These are phyloP conservation scores for Spizella passerina DNA, from an alignment of 2,797 vertebrate genomes.

Conservation along the genomic window DNA sequence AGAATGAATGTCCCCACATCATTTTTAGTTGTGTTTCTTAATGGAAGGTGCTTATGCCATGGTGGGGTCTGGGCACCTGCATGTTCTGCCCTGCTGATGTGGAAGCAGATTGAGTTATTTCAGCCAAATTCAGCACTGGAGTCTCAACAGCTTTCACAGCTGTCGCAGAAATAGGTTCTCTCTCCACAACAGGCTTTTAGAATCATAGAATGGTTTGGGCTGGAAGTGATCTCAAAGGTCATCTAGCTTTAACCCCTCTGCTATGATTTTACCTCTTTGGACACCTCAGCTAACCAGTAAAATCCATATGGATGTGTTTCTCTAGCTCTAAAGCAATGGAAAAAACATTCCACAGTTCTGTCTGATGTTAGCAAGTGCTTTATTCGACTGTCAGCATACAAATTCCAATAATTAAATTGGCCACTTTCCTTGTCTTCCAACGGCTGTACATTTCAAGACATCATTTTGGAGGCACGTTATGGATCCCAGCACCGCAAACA, in stretches of 20 bases:
- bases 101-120: neutral
- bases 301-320: neutral
- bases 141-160: neutral
- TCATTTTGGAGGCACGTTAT: constrained; percentile 99
- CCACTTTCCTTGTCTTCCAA: constrained; percentile 90
- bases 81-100: rapidly evolving
- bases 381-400: neutral
- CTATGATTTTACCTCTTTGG: neutral
- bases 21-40: neutral
- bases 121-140: neutral
- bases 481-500: constrained; percentile 99
- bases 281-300: neutral
- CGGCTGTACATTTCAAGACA: constrained; percentile 99
- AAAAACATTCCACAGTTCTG: rapidly evolving
- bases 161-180: neutral
- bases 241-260: neutral
- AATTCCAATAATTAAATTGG: constrained; percentile 90
- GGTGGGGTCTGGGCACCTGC: rapidly evolving
- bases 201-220: neutral
- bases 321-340: neutral
- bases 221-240: neutral
- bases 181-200: neutral
- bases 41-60: neutral
- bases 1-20: rapidly evolving
- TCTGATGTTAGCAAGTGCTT: neutral